Conservation (phyloP, 2,888 invertebrate genomes). For the Cyaniris semiargus region DNA sequence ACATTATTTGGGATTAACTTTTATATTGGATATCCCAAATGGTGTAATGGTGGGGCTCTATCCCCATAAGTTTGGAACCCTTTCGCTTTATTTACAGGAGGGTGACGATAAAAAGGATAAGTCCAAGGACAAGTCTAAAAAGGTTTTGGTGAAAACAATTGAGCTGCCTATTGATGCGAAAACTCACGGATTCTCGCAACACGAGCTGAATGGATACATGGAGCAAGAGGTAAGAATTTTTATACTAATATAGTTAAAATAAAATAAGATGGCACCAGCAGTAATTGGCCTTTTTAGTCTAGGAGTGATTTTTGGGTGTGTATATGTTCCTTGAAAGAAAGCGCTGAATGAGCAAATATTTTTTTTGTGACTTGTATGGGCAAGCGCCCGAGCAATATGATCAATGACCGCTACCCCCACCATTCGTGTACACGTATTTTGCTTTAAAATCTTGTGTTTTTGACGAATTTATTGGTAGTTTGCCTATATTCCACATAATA, state of each 20-base stretch:
- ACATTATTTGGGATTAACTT: slow-evolving; percentile 57
- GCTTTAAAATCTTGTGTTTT: no score
- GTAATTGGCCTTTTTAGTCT: no score
- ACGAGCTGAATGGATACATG: slow-evolving; percentile 85
- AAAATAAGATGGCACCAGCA: no score
- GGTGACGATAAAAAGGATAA: slow-evolving; percentile 84
- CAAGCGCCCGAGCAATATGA: no score
- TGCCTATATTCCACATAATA: no score
- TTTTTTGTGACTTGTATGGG: no score
- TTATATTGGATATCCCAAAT: slow-evolving; percentile 49
- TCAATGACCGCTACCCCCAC: no score
- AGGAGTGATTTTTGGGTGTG: no score
- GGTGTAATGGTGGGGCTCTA: slow-evolving; percentile 65
- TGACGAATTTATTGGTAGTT: no score
- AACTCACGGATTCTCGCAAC: slow-evolving; percentile 85
- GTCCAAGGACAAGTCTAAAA: slow-evolving; percentile 83
- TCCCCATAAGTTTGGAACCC: slow-evolving; percentile 56
- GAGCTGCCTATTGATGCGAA: slow-evolving; percentile 91
- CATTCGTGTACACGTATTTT: no score
- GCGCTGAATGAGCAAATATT: no score
- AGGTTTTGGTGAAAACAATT: slow-evolving; percentile 88
- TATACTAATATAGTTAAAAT: neutral
- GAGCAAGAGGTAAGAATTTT: slow-evolving; percentile 86
- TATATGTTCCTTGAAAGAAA: no score
- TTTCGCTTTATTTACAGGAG: slow-evolving; percentile 68